These are phyloP conservation scores for Steinernema scapterisci DNA, from an alignment of 2,888 invertebrate genomes.

Conservation along the genomic window DNA sequence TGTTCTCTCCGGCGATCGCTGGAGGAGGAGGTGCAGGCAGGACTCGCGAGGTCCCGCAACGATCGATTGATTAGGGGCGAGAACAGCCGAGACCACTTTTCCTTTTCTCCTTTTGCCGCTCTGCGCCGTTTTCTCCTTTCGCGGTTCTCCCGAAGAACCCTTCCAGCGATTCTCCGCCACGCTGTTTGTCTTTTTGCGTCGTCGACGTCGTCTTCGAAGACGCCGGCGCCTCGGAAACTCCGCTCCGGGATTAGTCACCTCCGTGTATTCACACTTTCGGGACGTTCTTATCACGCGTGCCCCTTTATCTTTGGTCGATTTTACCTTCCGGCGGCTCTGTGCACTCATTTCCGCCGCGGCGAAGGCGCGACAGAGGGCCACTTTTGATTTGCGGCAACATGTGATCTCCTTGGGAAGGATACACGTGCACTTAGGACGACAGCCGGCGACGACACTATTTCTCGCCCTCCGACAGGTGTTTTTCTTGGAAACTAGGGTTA, in stretches of 20 bases:
- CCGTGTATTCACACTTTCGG: slow-evolving; percentile 16
- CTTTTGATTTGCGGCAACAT: not conserved
- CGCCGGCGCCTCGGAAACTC: not conserved
- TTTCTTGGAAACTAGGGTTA: too few relatives aligned
- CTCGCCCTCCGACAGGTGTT: too few relatives aligned
- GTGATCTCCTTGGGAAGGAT: not conserved
- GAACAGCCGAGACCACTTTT: not conserved
- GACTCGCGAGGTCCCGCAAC: slow-evolving; percentile 6
- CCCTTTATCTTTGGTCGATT: not conserved
- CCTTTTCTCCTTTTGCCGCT: not conserved
- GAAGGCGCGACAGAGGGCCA: not conserved
- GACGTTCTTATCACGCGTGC: not conserved
- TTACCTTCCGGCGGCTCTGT: too few relatives aligned
- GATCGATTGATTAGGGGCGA: slow-evolving; percentile 26
- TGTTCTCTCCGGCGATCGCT: too few relatives aligned
- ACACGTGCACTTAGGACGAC: too few relatives aligned
- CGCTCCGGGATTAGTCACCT: slow-evolving; percentile 7
- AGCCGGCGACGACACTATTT: too few relatives aligned
- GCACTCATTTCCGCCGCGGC: not conserved
- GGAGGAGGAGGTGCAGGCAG: too few relatives aligned
- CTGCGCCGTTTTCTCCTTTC: not conserved
- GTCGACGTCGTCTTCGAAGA: too few relatives aligned
- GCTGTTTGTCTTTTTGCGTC: not conserved
- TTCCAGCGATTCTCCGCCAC: not conserved
- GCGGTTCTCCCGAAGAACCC: not conserved